Evolutionary conservation across 2,888 invertebrate genomes (phyloP).

Genomic region (Dynastes maya): DNA sequence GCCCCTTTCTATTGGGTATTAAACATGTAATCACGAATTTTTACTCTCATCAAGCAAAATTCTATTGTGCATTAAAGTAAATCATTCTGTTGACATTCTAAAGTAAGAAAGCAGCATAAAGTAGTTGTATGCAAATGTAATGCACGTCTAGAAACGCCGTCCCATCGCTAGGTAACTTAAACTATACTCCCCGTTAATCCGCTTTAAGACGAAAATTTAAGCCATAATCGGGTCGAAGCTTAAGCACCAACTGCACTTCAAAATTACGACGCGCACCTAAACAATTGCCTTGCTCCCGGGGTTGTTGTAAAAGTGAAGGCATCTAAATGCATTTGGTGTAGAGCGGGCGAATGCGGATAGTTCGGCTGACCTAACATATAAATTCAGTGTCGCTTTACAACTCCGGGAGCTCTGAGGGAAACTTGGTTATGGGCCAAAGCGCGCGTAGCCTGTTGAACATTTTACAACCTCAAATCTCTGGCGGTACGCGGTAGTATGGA

Average conservation of each 20-base stretch:
- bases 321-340: slow-evolving; percentile 22
- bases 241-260: background rate
- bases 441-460: slow-evolving; percentile 48
- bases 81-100: too few species aligned
- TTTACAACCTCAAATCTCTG: slow-evolving; percentile 42
- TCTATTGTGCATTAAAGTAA: too few species aligned
- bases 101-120: background rate
- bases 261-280: slow-evolving; percentile 28
- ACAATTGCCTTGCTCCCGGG: slow-evolving; percentile 17
- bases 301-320: slow-evolving; percentile 16
- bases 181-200: background rate
- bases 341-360: slow-evolving; percentile 5
- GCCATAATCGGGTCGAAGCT: background rate
- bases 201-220: slow-evolving; percentile 15
- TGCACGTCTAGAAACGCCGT: background rate
- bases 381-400: slow-evolving; percentile 48
- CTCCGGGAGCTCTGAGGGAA: slow-evolving; percentile 31
- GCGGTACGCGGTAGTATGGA: slow-evolving; percentile 32
- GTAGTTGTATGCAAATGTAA: background rate
- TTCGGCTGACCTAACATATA: slow-evolving; percentile 26
- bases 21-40: too few species aligned
- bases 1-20: too few species aligned
- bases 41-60: too few species aligned
- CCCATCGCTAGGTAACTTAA: background rate
- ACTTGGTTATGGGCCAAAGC: slow-evolving; percentile 32